Evolutionary conservation across 1,140 invertebrate species (phyloP).

Genomic region (Brachionus rotundiformis): DNA sequence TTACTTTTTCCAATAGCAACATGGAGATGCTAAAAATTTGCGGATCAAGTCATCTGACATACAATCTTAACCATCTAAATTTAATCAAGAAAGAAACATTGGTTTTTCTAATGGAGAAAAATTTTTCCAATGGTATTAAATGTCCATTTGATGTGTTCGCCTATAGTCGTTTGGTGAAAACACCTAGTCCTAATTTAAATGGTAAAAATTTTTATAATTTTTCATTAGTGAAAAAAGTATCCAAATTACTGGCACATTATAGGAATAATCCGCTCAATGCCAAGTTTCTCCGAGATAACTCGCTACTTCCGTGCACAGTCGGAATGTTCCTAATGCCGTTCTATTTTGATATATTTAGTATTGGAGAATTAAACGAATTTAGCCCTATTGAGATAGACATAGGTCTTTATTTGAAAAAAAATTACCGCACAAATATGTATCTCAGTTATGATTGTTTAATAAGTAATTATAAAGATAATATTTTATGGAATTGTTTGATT

Average conservation of each 20-base stretch:
- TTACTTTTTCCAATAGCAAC: neutral
- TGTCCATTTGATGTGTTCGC: constrained; percentile 35
- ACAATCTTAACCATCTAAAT: constrained; percentile 20
- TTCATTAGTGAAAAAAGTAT: constrained; percentile 4
- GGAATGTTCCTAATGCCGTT: constrained; percentile 41
- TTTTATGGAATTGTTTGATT: constrained; percentile 44
- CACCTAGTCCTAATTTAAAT: neutral
- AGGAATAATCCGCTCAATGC: constrained; percentile 21
- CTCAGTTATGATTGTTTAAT: constrained; percentile 20
- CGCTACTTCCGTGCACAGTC: neutral
- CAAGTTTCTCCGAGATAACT: neutral
- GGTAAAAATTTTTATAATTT: constrained; percentile 22
- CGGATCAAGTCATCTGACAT: neutral
- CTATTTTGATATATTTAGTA: constrained; percentile 45
- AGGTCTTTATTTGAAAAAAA: neutral
- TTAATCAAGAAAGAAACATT: constrained; percentile 31
- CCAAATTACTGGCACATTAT: neutral
- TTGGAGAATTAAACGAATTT: constrained; percentile 1
- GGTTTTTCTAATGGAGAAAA: constrained; percentile 43
- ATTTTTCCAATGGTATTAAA: constrained; percentile 12
- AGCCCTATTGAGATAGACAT: constrained; percentile 18
- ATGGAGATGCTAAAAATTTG: neutral
- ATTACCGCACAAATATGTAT: neutral
- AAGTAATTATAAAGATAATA: constrained; percentile 40
- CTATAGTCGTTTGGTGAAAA: constrained; percentile 11